Evolutionary conservation across 1,140 invertebrate species (phyloP).

Genomic region (Hyposmocoma kahamanoa): DNA sequence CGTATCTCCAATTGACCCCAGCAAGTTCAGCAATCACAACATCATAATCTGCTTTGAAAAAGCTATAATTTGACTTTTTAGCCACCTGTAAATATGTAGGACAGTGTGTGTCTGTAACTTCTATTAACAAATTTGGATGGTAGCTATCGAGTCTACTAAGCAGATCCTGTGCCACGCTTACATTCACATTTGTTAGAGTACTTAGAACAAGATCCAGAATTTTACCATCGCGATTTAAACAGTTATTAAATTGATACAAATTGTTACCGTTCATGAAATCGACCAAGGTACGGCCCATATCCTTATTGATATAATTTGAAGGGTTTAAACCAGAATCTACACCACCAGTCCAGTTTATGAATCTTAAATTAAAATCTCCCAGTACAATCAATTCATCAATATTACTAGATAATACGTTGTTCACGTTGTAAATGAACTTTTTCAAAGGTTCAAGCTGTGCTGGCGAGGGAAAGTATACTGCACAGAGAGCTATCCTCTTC

Average conservation of each 20-base stretch:
- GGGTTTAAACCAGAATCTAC: neutral
- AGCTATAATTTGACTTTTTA: too few relatives aligned
- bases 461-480: neutral
- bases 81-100: too few relatives aligned
- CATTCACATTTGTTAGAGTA: neutral
- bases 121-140: neutral
- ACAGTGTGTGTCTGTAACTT: too few relatives aligned
- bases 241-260: too few relatives aligned
- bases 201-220: neutral
- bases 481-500: neutral
- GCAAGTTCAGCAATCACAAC: neutral
- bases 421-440: neutral
- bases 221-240: neutral
- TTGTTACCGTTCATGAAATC: neutral
- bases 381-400: neutral
- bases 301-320: neutral
- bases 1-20: neutral
- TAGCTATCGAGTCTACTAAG: neutral
- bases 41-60: neutral
- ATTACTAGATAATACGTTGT: neutral
- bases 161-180: neutral
- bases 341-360: neutral
- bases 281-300: neutral
- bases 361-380: constrained; percentile 2
- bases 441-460: neutral